phyloP scores from a whole-genome alignment of 1,140 invertebrate genomes.

The Drosophila nikananu region DNA sequence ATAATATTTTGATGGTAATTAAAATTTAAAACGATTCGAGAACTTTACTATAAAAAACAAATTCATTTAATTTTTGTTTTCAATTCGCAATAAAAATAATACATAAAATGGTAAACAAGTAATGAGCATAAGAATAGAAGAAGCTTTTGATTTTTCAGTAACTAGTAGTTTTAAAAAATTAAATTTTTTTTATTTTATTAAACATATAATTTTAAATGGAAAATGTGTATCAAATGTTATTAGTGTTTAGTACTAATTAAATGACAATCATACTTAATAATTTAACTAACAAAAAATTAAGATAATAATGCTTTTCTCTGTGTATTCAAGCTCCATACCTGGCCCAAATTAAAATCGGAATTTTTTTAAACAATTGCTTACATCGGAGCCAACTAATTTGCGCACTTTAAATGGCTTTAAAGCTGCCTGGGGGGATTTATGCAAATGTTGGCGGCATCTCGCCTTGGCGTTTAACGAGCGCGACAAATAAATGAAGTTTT shows the following conservation, averaged over 20 bases:
- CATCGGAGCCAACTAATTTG: slow-evolving; percentile 20
- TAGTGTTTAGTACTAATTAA: neutral
- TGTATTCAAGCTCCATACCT: neutral
- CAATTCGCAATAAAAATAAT: too few relatives aligned
- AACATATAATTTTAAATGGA: too few relatives aligned
- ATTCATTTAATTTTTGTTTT: too few relatives aligned
- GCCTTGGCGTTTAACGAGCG: slow-evolving; percentile 21
- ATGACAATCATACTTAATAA: neutral
- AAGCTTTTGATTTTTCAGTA: too few relatives aligned
- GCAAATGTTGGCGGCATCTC: slow-evolving; percentile 13
- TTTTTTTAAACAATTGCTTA: slow-evolving; percentile 17
- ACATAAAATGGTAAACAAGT: neutral
- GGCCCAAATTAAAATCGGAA: slow-evolving; percentile 7
- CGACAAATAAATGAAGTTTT: slow-evolving; percentile 37
- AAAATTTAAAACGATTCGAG: too few relatives aligned
- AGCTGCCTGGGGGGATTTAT: slow-evolving; percentile 20
- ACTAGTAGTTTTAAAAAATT: neutral
- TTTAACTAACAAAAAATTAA: neutral
- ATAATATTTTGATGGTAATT: too few relatives aligned
- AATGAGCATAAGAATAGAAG: too few relatives aligned
- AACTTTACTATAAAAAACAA: too few relatives aligned
- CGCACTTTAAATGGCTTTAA: slow-evolving; percentile 11
- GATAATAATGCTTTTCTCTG: neutral
- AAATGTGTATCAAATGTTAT: neutral
- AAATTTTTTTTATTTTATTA: neutral